phyloP scores from a whole-genome alignment of 2,888 invertebrate genomes.

The Agrochola circellaris region DNA sequence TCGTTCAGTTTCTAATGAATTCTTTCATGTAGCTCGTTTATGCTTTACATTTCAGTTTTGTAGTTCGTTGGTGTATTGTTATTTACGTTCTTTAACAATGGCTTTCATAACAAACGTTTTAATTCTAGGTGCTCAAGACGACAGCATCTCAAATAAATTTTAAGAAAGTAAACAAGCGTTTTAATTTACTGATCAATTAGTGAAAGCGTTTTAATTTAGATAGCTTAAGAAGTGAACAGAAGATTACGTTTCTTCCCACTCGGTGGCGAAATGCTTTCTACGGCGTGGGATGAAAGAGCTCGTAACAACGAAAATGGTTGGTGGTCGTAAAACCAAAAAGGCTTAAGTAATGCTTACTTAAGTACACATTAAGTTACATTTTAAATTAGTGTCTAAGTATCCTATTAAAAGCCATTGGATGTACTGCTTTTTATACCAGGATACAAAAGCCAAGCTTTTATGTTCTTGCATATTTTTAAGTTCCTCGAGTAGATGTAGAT shows the following conservation, averaged over 20 bases:
- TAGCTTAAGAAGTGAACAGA: conserved; percentile 51
- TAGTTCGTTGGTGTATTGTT: conserved; percentile 4
- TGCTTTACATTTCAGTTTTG: conserved; percentile 1
- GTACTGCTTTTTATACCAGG: neutral
- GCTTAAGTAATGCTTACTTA: conserved; percentile 30
- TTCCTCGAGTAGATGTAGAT: neutral
- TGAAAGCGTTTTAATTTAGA: conserved; percentile 58
- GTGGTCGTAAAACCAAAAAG: conserved; percentile 62
- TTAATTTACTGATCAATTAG: conserved; percentile 60
- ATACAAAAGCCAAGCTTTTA: conserved; percentile 1
- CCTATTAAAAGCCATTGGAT: neutral
- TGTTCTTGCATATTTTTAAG: neutral
- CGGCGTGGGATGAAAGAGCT: conserved; percentile 69
- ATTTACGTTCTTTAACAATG: neutral
- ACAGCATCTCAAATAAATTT: conserved; percentile 51
- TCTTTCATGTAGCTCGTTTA: neutral
- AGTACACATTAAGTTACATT: too few species aligned
- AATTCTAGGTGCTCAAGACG: conserved; percentile 46
- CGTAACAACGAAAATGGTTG: conserved; percentile 61
- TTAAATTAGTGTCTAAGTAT: conserved; percentile 34
- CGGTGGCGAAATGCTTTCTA: conserved; percentile 66
- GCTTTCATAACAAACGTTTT: conserved; percentile 13
- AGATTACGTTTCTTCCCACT: conserved; percentile 66
- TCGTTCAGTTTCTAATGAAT: conserved; percentile 13
- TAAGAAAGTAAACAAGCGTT: conserved; percentile 50